phyloP scores from a whole-genome alignment of 2,888 invertebrate species.

The Microctonus hyperodae region DNA sequence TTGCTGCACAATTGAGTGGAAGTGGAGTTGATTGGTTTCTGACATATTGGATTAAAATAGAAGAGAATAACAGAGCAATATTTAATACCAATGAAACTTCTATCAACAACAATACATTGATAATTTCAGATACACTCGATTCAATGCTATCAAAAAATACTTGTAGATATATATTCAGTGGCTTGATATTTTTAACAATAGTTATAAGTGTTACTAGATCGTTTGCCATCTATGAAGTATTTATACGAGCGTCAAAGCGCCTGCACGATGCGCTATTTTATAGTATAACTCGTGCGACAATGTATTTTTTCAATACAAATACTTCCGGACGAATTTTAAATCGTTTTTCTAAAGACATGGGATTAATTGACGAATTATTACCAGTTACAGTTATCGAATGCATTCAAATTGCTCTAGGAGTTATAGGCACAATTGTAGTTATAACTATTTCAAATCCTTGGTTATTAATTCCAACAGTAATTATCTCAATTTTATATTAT shows the following conservation, averaged over 20 bases:
- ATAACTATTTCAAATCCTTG: conserved; percentile 79
- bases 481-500: conserved; percentile 78
- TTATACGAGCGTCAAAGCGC: conserved; percentile 79
- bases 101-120: not conserved
- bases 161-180: conserved; percentile 68
- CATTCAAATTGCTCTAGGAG: conserved; percentile 79
- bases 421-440: conserved; percentile 82
- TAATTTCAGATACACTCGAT: not conserved
- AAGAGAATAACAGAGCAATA: conserved; percentile 38
- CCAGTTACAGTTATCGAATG: conserved; percentile 71
- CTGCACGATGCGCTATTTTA: conserved; percentile 89
- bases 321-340: conserved; percentile 85
- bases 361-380: conserved; percentile 72
- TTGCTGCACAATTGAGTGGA: conserved; percentile 73
- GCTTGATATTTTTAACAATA: conserved; percentile 61
- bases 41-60: conserved; percentile 71
- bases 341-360: conserved; percentile 90
- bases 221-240: conserved; percentile 69
- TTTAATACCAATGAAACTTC: not conserved
- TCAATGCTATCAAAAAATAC: conserved; percentile 52
- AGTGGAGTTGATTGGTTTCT: conserved; percentile 83
- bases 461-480: conserved; percentile 74
- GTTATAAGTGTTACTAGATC: conserved; percentile 63
- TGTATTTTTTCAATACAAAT: conserved; percentile 89
- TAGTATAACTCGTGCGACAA: conserved; percentile 80